These are phyloP conservation scores for Pseudomyrmex pallidus DNA, from an alignment of 1,140 invertebrate genomes.

Conservation along the genomic window DNA sequence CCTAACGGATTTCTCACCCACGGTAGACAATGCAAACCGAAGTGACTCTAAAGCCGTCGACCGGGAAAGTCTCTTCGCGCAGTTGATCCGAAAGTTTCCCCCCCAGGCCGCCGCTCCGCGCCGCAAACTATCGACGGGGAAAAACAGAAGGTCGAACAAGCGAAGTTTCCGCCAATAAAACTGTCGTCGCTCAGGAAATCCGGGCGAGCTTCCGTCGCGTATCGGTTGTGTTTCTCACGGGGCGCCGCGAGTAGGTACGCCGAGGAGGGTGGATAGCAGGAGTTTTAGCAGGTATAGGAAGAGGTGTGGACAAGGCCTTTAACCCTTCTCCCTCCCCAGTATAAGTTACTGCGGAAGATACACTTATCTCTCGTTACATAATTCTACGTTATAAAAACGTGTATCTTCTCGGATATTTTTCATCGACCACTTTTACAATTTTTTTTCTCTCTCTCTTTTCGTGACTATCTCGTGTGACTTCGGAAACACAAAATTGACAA, in stretches of 20 bases:
- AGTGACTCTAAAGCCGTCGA: constrained; percentile 48
- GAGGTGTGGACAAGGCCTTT: constrained; percentile 2
- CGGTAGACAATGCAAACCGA: constrained; percentile 50
- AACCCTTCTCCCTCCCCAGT: constrained; percentile 1
- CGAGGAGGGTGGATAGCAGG: background rate
- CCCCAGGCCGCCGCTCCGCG: constrained; percentile 1
- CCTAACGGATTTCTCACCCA: background rate
- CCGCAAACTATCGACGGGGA: constrained; percentile 54
- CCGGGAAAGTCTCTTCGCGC: constrained; percentile 35
- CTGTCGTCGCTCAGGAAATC: constrained; percentile 56
- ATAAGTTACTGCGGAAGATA: constrained; percentile 24
- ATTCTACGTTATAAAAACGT: background rate
- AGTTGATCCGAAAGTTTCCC: constrained; percentile 57
- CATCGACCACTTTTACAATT: too few species aligned
- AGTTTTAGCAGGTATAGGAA: background rate
- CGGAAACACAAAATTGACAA: too few species aligned
- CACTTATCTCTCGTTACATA: background rate
- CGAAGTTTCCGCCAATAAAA: constrained; percentile 59
- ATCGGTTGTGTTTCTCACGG: constrained; percentile 53
- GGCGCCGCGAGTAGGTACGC: background rate
- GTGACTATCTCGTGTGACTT: too few species aligned
- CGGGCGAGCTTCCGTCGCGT: constrained; percentile 43
- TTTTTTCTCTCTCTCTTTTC: too few species aligned
- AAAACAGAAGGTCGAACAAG: constrained; percentile 59
- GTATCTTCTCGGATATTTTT: background rate